phyloP scores from a whole-genome alignment of 1,140 invertebrate genomes.

The Sycophila sp. region DNA sequence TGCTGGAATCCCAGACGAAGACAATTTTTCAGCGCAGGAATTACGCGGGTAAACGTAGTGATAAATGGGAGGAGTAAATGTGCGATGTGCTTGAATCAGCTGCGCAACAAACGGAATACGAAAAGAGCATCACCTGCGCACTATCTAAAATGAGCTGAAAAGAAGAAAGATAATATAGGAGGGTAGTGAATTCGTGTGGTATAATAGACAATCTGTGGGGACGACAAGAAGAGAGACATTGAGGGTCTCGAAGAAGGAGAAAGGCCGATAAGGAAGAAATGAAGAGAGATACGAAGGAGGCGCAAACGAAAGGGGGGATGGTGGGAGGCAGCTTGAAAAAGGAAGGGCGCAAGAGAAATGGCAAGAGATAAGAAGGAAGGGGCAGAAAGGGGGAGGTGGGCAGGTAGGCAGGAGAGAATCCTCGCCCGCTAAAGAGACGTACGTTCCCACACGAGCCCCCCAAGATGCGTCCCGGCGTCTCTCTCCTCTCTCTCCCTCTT shows the following conservation, averaged over 20 bases:
- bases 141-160: background rate
- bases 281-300: no score
- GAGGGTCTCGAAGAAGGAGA: slow-evolving; percentile 13
- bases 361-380: slow-evolving; percentile 34
- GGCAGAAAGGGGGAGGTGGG: slow-evolving; percentile 43
- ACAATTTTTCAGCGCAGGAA: no score
- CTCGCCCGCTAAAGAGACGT: slow-evolving; percentile 62
- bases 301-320: slow-evolving; percentile 32
- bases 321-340: slow-evolving; percentile 19
- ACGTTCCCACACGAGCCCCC: slow-evolving; percentile 66
- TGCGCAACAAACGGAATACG: no score
- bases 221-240: background rate
- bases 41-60: no score
- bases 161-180: slow-evolving; percentile 34
- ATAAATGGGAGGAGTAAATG: no score
- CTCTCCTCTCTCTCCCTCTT: no score
- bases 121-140: no score
- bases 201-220: background rate
- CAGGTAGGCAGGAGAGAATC: slow-evolving; percentile 24
- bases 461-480: slow-evolving; percentile 63
- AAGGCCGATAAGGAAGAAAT: no score
- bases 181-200: slow-evolving; percentile 9
- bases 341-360: slow-evolving; percentile 40
- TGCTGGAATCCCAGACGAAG: no score
- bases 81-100: no score